Base-by-base conservation (phyloP, 2,113 vertebrate species). In the Anthoscopus minutus region DNA sequence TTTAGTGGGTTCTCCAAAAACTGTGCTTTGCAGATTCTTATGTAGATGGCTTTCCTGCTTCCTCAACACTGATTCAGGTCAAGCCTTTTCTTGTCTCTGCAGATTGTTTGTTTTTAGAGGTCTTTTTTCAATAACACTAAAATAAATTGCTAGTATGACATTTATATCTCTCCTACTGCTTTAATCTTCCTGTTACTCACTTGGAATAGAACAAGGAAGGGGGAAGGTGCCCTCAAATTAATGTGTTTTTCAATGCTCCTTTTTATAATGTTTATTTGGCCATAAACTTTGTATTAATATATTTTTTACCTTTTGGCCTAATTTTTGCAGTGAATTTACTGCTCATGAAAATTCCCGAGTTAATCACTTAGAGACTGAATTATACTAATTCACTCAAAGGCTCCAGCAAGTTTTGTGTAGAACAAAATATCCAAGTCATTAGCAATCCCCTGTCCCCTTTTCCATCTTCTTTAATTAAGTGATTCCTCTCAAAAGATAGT, bases 61-160 rank as follows among this genome's bases (percentile, higher is more conserved):
- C 51, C 79, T 84, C 48, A 57, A 67, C 19, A 64, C 69, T 33
- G n/a, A 38, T 71, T 88, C 21, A 71, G 54, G 92, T 64, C 69
- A 91, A 51, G 11, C 19, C 30, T 86, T 84, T 86, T 25, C 69
- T 66, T 86, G 60, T 81, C 31, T 81, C 42, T 89, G 33, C 50
- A 79, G 45, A 65, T 72, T 91, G 56, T 54, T 92, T 94, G 57
- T 92, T 96, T 95, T 82, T 48, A 85, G 25, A 91, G 44, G n/a
- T n/a, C 48, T 93, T 89, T 58, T 86, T 91, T 95, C 93, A 93
- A 87, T 47, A 87, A 21, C 48, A 93, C n/a, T 81, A 53, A 85
- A 94, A 92, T 82, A 94, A 96, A 94, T 89, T 92, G 66, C 48
- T 79, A 85, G 48, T 72, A 81, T 95, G 96, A 94, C 91, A 91